Conservation (phyloP, 1,140 invertebrate species). For the Caenorhabditis inopinata region DNA sequence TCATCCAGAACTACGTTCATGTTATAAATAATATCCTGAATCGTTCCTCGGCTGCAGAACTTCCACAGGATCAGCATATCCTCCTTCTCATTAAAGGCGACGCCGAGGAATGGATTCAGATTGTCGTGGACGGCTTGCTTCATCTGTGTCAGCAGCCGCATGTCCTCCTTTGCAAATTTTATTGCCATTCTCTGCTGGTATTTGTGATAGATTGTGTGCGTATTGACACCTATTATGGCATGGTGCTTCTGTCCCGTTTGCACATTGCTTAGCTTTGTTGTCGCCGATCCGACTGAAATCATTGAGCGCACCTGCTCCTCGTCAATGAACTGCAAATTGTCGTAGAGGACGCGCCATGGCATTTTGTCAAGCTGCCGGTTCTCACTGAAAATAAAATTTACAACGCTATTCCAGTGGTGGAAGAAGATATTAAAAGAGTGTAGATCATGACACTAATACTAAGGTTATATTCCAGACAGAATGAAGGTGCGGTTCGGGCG, state of each 20-base stretch:
- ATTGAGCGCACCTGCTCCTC: constrained; percentile 62
- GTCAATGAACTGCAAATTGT: constrained; percentile 63
- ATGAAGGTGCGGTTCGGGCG: too few relatives aligned
- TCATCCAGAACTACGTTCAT: constrained; percentile 59
- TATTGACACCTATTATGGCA: constrained; percentile 64
- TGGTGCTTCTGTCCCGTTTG: constrained; percentile 56
- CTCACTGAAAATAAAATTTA: constrained; percentile 62
- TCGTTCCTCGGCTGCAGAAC: constrained; percentile 63
- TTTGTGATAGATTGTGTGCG: constrained; percentile 59
- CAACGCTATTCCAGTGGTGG: too few relatives aligned
- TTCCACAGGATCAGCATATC: constrained; percentile 65
- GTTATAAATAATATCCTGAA: constrained; percentile 66
- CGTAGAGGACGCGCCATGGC: constrained; percentile 63
- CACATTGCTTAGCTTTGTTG: constrained; percentile 64
- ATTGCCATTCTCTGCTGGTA: constrained; percentile 61
- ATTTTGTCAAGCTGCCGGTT: constrained; percentile 60
- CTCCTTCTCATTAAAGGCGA: constrained; percentile 65
- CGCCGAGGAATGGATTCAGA: constrained; percentile 63
- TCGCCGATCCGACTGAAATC: constrained; percentile 61
- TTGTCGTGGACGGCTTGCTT: constrained; percentile 64
- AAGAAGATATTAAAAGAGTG: not conserved
- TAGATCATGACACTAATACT: too few relatives aligned
- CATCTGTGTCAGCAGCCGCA: constrained; percentile 57
- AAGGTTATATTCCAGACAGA: too few relatives aligned
- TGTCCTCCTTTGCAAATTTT: constrained; percentile 58